phyloP scores from a whole-genome alignment of 1,140 invertebrate genomes.

The Cherax quadricarinatus region DNA sequence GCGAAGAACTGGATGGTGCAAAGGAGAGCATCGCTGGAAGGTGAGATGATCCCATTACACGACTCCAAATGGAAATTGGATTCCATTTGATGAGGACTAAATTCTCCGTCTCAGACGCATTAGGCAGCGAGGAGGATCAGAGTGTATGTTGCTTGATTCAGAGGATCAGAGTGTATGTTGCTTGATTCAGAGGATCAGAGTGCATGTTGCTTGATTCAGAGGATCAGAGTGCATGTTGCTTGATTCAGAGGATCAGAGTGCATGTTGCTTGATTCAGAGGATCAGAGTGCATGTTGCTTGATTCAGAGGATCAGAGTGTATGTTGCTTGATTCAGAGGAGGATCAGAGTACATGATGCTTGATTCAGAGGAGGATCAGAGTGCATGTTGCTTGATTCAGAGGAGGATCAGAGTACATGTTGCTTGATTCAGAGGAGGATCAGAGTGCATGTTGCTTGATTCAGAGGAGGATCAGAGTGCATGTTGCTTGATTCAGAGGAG shows the following conservation, averaged over 20 bases:
- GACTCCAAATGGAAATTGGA: slow-evolving; percentile 6
- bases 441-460: no score
- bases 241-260: background rate
- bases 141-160: background rate
- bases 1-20: background rate
- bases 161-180: background rate
- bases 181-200: background rate
- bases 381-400: no score
- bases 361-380: background rate
- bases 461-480: no score
- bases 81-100: slow-evolving; percentile 12
- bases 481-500: no score
- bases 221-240: background rate
- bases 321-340: background rate
- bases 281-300: background rate
- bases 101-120: background rate
- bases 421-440: no score
- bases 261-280: background rate
- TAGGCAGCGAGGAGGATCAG: background rate
- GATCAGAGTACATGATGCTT: background rate
- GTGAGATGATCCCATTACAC: background rate
- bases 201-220: background rate
- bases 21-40: background rate
- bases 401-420: no score
- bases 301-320: background rate